Evolutionary conservation across 2,797 vertebrate genomes (phyloP).

Genomic region (Philypnodon macrostomus): DNA sequence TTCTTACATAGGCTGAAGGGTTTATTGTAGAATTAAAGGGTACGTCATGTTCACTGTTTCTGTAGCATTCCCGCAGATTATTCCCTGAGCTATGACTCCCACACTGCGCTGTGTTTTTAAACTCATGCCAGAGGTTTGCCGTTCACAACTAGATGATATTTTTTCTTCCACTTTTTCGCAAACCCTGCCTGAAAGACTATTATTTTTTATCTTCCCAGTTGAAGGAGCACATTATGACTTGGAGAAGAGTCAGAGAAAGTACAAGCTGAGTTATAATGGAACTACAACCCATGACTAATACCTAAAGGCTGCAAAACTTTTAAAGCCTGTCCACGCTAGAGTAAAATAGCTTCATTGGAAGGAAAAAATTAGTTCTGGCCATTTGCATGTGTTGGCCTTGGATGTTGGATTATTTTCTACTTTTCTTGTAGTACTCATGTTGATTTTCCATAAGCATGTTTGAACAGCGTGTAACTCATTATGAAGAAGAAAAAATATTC

Average conservation of each 20-base stretch:
- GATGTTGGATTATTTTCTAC: slow-evolving; percentile 52
- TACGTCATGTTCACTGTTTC: slow-evolving; percentile 34
- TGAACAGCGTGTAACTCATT: slow-evolving; percentile 24
- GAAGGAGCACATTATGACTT: slow-evolving; percentile 76
- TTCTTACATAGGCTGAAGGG: slow-evolving; percentile 28
- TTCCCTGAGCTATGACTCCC: slow-evolving; percentile 47
- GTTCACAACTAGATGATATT: slow-evolving; percentile 40
- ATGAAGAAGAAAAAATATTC: slow-evolving; percentile 22
- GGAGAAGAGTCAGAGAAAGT: slow-evolving; percentile 72
- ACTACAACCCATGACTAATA: slow-evolving; percentile 79
- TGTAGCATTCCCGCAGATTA: slow-evolving; percentile 39
- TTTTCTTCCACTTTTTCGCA: slow-evolving; percentile 38
- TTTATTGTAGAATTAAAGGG: slow-evolving; percentile 39
- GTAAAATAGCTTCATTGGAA: slow-evolving; percentile 54
- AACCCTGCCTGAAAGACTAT: slow-evolving; percentile 69
- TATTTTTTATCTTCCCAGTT: slow-evolving; percentile 80
- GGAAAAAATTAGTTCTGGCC: slow-evolving; percentile 50
- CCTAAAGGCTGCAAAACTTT: slow-evolving; percentile 69
- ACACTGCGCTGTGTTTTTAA: slow-evolving; percentile 61
- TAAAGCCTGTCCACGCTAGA: slow-evolving; percentile 64
- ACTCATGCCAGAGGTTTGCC: slow-evolving; percentile 58
- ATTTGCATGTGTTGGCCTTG: slow-evolving; percentile 39
- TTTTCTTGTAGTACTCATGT: slow-evolving; percentile 28
- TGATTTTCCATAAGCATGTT: slow-evolving; percentile 39
- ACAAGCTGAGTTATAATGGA: slow-evolving; percentile 78